Percentiles rank a stretch among this genome's conserved stretches.
Conservation (phyloP, 53 echinoderm and acorn worm genomes). For the Echinometra lucunter region DNA sequence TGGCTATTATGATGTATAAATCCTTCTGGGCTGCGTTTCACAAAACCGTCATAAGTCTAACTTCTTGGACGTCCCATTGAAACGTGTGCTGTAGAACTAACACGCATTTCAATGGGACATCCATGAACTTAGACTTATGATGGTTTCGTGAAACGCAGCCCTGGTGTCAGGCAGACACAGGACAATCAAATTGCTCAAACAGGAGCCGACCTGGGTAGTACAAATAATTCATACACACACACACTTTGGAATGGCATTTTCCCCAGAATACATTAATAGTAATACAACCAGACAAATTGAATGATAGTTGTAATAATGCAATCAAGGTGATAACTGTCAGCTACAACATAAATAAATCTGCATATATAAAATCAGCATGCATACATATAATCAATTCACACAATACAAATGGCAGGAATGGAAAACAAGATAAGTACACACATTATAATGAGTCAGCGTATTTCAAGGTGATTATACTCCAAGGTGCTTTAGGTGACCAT, state of each 20-base stretch:
- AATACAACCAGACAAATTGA: neutral
- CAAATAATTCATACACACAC: too few relatives aligned
- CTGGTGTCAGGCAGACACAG: neutral
- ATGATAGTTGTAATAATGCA: neutral
- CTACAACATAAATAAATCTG: neutral
- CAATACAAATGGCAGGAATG: neutral
- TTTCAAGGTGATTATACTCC: neutral
- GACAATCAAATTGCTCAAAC: neutral
- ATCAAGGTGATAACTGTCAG: neutral
- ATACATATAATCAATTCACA: neutral
- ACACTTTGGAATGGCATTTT: neutral
- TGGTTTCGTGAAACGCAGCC: too few relatives aligned
- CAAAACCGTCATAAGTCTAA: too few relatives aligned
- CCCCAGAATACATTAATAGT: neutral
- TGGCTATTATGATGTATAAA: too few relatives aligned
- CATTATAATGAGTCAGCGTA: neutral
- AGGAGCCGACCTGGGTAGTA: neutral
- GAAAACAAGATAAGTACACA: neutral
- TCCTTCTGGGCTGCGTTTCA: too few relatives aligned
- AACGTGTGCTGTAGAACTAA: too few relatives aligned
- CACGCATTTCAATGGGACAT: too few relatives aligned
- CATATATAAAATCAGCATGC: neutral
- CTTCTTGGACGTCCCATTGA: too few relatives aligned
- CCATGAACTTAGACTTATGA: too few relatives aligned
- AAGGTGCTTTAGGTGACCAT: too few relatives aligned